Evolutionary conservation across 1,140 invertebrate genomes (phyloP).

Genomic region (Ctenoplectra terminalis): DNA sequence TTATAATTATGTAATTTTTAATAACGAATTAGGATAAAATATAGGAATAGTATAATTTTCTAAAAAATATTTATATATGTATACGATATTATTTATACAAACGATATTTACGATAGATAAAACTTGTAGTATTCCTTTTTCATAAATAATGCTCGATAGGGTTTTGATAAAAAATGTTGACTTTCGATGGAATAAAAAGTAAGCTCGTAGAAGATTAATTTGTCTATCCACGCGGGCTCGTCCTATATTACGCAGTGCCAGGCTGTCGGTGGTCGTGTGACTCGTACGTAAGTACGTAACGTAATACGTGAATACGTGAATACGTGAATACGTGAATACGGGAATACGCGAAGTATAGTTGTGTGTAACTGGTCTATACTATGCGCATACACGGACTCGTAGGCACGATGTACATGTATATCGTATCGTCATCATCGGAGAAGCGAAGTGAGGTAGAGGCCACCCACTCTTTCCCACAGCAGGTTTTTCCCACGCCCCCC

Average conservation of each 20-base stretch:
- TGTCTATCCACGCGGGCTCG: constrained; percentile 33
- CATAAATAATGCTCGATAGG: background rate
- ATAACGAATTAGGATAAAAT: background rate
- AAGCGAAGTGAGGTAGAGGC: constrained; percentile 83
- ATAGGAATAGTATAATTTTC: background rate
- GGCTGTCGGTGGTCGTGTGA: constrained; percentile 26
- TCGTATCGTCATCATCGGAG: constrained; percentile 73
- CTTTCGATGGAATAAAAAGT: constrained; percentile 11
- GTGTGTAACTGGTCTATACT: constrained; percentile 1
- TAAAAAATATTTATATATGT: background rate
- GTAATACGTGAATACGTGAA: background rate
- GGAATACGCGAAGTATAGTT: background rate
- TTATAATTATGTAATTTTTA: background rate
- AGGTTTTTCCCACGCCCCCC: constrained; percentile 90
- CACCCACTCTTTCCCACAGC: constrained; percentile 91
- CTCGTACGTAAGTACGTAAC: constrained; percentile 23
- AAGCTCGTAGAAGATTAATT: constrained; percentile 30
- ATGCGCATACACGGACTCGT: constrained; percentile 31
- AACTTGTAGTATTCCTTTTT: background rate
- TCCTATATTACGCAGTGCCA: constrained; percentile 57
- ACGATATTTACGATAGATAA: background rate
- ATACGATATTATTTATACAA: background rate
- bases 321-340: no score
- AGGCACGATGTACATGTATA: constrained; percentile 52
- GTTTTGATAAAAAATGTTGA: no score